Base-by-base conservation (phyloP, 2,888 invertebrate genomes). In the Leptopilina syphax region DNA sequence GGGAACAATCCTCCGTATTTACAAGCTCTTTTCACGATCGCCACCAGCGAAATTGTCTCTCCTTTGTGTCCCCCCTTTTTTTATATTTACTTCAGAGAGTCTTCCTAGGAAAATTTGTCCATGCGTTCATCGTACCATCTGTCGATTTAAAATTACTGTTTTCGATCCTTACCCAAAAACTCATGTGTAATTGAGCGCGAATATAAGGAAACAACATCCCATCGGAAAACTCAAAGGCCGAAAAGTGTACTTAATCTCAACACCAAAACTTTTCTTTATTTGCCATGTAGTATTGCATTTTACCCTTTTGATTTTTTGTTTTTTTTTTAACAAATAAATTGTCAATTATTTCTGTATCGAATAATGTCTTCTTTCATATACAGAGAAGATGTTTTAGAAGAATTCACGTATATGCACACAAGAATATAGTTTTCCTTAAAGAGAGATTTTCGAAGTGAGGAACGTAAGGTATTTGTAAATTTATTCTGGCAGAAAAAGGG, bases 1-100 rank as follows among this genome's bases (percentile, higher is more conserved):
- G 87, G 87, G 89, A 90, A 90, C 90, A 90, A 91, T 91, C 86
- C 86, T 80, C 79, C 50, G 44, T 77, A 77, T 79, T 79, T 79
- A 44, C 76, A 47, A 47, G 82, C 79, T 85, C 85, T 85, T 88
- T 85, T 87, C 86, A 86, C 83, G 85, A 83, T 87, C 76, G 70
- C 80, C 83, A 83, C 85, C 83, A 84, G 80, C 84, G 82, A 88
- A 86, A 88, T 87, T 86, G 87, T 86, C 85, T 85, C 84, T 77
- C 83, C 50, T 50, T 50, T 87, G 85, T 86, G 83, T 85, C 79
- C 84, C 79, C 68, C 65, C 18, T 18, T 63, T 50, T 68, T 81
- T 82, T 77, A 80, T 88, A 86, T 88, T 87, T 88, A 83, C 87
- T 79, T 83, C 84, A 82, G 84, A 83, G 82, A 66, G 79, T 68